Base-by-base conservation (phyloP, 2,113 vertebrate genomes). In the Agelaius tricolor region DNA sequence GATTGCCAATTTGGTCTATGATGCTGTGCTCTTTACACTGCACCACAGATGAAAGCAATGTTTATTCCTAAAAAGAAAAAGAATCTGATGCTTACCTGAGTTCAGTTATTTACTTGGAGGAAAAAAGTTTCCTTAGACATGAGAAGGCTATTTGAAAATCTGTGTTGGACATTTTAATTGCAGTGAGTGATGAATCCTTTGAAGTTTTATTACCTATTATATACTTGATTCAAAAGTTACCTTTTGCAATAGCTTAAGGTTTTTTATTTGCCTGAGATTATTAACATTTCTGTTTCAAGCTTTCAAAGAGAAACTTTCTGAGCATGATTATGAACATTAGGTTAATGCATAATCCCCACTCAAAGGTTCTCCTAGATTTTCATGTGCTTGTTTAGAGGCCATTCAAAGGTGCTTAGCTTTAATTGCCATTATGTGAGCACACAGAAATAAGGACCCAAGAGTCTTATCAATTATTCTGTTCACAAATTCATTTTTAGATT, bases 181-280 rank as follows among this genome's bases (percentile, higher is more conserved):
- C 66, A 89, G 69, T 1, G 1, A 89, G 61, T 8, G 3, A 87
- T 77, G 77, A 73, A 73, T 78, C 72, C 95, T 97, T 97, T 97
- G 96, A 97, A 97, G 95, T 97, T 87, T 97, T 87, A 90, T 93
- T 92, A 83, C 88, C 74, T 94, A 10, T 90, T 94, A 96, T 83
- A 80, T 84, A 77, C 65, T 91, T 89, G 72, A 96, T 91, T 96
- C 95, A 35, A 31, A 82, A 85, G 90, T 90, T 93, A 58, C 77
- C 59, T 95, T 96, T 96, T 84, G 93, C 71, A 84, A n/a, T 92
- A 75, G 68, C 90, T 86, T 79, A 78, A 93, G 71, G 51, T 80
- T 94, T 95, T 93, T 92, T 94, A 75, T 86, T 97, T 96, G 94
- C 86, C 47, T 92, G 58, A 46, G 85, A 94, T 75, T 92, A 95